A percentile compares a stretch with the other conserved stretches of the same genome.
phyloP scores from a whole-genome alignment of 2,113 vertebrate species.

The Tragulus kanchil region DNA sequence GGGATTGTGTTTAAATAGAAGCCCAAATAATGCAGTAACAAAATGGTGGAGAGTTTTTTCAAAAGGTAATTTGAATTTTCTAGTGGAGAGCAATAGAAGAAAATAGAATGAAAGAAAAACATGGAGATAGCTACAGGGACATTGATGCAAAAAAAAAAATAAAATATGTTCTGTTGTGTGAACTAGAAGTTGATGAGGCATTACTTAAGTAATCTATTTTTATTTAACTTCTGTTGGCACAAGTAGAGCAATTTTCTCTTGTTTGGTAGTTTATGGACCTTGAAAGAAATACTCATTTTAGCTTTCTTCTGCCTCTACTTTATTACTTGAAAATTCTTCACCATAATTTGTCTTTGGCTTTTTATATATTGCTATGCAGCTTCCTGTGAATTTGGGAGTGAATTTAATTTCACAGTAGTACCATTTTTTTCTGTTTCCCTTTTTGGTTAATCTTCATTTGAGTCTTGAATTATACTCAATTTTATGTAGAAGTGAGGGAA shows the following conservation, averaged over 20 bases:
- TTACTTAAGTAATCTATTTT: conserved; percentile 23
- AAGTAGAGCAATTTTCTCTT: conserved; percentile 39
- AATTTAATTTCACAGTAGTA: neutral
- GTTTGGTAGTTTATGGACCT: conserved; percentile 55
- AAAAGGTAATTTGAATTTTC: neutral
- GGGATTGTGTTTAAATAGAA: neutral
- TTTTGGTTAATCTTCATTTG: neutral
- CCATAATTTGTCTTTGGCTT: neutral
- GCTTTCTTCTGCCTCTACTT: neutral
- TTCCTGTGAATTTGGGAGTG: neutral
- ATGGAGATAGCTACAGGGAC: neutral
- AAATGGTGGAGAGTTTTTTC: neutral
- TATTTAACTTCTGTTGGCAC: conserved; percentile 37
- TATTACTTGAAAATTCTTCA: conserved; percentile 27
- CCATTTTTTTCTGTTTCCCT: neutral
- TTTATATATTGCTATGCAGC: neutral
- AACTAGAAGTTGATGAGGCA: conserved; percentile 7
- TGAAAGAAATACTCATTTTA: conserved; percentile 32
- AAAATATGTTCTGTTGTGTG: neutral
- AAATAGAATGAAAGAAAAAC: neutral
- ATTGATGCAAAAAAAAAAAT: conserved; percentile 13
- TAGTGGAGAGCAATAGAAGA: neutral
- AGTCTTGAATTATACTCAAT: neutral
- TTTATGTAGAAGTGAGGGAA: conserved; percentile 22
- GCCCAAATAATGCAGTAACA: neutral